phyloP scores from a whole-genome alignment of 1,140 invertebrate species.

The Diuraphis noxia region DNA sequence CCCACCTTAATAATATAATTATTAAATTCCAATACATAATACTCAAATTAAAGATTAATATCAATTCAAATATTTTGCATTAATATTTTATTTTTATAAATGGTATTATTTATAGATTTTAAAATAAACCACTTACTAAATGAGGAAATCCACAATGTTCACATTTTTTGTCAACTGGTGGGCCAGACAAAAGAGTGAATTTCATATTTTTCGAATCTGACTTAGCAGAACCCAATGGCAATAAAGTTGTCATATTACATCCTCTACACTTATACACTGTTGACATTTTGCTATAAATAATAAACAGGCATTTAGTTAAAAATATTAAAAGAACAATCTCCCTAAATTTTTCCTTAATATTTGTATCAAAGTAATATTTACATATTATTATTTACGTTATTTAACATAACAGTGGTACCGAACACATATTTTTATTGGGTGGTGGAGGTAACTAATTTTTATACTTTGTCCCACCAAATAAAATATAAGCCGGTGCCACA shows the following conservation, averaged over 20 bases:
- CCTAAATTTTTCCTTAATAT: not conserved
- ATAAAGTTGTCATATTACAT: conserved; percentile 78
- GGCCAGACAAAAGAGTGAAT: conserved; percentile 69
- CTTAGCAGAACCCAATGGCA: conserved; percentile 72
- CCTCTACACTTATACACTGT: conserved; percentile 87
- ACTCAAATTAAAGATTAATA: not conserved
- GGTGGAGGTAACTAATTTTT: no score
- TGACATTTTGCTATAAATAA: conserved; percentile 72
- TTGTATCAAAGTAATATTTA: not conserved
- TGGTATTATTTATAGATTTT: not conserved
- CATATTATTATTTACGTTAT: not conserved
- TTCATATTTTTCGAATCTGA: conserved; percentile 67
- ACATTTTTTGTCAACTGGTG: conserved; percentile 71
- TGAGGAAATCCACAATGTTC: conserved; percentile 75
- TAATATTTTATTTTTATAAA: no score
- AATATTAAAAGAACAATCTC: not conserved
- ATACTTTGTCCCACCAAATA: no score
- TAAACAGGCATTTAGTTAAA: not conserved
- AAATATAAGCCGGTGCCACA: no score
- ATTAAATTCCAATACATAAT: no score
- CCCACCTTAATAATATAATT: conserved; percentile 67
- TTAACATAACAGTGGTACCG: not conserved
- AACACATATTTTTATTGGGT: no score
- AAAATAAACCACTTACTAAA: conserved; percentile 65
- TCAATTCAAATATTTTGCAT: not conserved